Conservation (phyloP, 2,888 invertebrate species). For the Dolichopus griseipennis region DNA sequence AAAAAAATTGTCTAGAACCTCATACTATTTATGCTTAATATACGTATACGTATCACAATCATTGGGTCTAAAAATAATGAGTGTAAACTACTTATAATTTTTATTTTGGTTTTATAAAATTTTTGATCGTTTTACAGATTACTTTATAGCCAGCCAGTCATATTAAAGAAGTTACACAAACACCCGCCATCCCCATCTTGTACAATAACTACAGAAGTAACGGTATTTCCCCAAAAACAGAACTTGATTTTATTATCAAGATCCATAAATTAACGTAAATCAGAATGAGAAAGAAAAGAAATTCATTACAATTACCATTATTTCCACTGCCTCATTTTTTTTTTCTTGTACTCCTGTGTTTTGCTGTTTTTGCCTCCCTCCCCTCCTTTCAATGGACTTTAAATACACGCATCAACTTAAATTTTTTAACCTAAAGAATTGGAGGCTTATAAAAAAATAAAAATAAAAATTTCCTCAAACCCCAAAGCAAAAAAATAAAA, state of each 20-base stretch:
- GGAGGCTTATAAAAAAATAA: not conserved
- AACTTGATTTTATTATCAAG: not conserved
- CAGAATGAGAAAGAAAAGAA: not conserved
- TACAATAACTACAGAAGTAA: too few species aligned
- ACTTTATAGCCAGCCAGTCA: not conserved
- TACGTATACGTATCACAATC: too few species aligned
- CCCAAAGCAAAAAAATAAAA: not conserved
- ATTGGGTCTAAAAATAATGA: not conserved
- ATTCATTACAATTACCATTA: slow-evolving; percentile 4
- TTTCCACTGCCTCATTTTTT: not conserved
- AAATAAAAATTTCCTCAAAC: not conserved
- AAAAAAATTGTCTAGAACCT: not conserved
- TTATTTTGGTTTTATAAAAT: too few species aligned
- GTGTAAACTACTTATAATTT: not conserved
- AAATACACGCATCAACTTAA: not conserved
- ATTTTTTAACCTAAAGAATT: not conserved
- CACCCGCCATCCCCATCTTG: too few species aligned
- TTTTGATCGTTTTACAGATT: not conserved
- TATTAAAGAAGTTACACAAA: not conserved
- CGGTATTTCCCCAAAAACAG: too few species aligned
- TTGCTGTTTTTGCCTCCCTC: too few species aligned
- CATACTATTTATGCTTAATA: too few species aligned
- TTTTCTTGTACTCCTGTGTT: too few species aligned
- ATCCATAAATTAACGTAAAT: not conserved
- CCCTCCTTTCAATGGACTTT: too few species aligned